Percentiles rank a stretch among this genome's conserved stretches.
Evolutionary conservation across 2,797 vertebrate genomes (phyloP).

Genomic region (Peromyscus attwateri): DNA sequence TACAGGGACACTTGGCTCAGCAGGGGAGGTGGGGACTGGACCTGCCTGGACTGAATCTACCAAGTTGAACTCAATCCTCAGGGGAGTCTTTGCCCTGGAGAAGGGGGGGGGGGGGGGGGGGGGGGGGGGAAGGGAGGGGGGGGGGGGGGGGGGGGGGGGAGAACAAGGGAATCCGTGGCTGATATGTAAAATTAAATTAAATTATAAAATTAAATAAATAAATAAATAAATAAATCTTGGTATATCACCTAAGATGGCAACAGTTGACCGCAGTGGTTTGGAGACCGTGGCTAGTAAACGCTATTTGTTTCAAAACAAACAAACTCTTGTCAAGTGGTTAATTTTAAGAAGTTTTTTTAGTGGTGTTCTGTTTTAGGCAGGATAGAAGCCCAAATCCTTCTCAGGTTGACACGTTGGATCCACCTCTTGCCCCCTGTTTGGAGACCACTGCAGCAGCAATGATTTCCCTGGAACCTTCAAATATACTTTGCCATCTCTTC

Average conservation of each 20-base stretch:
- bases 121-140: no score
- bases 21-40: no score
- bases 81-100: no score
- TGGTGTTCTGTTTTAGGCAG: neutral
- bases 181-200: no score
- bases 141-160: no score
- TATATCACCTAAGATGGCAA: constrained; percentile 2
- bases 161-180: no score
- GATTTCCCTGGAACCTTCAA: neutral
- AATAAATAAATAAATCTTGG: no score
- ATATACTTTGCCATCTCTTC: neutral
- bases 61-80: no score
- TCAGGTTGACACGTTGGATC: neutral
- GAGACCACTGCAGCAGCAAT: neutral
- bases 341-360: neutral
- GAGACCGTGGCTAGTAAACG: neutral
- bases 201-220: no score
- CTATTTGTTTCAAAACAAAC: neutral
- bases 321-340: neutral
- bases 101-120: no score
- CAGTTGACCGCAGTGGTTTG: neutral
- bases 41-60: no score
- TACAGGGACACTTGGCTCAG: no score
- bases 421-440: neutral
- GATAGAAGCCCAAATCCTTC: neutral